Conservation (phyloP, 2,888 invertebrate genomes). For the Archaeoteleia sp. region DNA sequence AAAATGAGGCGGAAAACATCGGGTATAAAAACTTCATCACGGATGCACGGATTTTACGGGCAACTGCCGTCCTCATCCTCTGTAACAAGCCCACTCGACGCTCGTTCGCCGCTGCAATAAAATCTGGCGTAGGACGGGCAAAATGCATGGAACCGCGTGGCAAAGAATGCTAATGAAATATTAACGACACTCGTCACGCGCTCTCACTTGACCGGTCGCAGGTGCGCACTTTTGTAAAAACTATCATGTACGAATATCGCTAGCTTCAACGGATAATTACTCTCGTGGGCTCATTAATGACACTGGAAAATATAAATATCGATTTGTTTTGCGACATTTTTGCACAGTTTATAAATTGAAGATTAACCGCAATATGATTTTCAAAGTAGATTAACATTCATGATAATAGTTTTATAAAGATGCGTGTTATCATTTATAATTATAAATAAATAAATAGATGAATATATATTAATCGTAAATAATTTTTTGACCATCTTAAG, state of each 20-base stretch:
- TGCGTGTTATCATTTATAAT: no score
- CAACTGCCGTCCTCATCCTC: conserved; percentile 48
- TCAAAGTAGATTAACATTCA: no score
- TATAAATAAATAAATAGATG: no score
- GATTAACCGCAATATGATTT: no score
- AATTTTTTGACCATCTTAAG: no score
- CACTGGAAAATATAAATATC: neutral
- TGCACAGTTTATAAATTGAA: no score
- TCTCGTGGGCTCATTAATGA: conserved; percentile 23
- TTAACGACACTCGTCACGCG: conserved; percentile 67
- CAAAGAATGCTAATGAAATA: conserved; percentile 70
- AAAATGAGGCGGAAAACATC: conserved; percentile 46
- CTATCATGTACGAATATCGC: conserved; percentile 33
- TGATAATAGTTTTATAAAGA: no score
- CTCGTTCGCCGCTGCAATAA: conserved; percentile 55
- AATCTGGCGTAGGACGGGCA: conserved; percentile 57
- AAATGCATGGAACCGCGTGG: conserved; percentile 55
- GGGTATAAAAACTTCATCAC: conserved; percentile 48
- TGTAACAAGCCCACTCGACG: conserved; percentile 45
- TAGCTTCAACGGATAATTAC: conserved; percentile 25
- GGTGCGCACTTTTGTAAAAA: conserved; percentile 47
- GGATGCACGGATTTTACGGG: conserved; percentile 53
- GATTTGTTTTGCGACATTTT: no score
- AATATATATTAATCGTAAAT: no score
- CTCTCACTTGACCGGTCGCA: conserved; percentile 50